These are phyloP conservation scores for Pungitius pungitius DNA, from an alignment of 2,113 vertebrate genomes.

Conservation along the genomic window DNA sequence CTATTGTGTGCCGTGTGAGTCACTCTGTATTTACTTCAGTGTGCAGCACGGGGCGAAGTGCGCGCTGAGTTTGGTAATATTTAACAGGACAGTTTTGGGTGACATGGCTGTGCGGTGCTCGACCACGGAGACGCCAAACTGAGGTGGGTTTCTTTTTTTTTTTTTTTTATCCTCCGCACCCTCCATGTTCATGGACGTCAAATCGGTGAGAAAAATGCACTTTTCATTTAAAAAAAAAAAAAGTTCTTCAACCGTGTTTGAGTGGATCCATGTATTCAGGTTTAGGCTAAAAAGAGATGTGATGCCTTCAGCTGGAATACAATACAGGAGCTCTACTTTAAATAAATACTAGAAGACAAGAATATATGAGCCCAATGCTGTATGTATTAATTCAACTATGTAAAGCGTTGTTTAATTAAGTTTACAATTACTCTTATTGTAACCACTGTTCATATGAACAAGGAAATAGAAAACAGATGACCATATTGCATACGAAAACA, in stretches of 20 bases:
- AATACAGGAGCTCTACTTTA: not conserved
- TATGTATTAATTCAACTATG: not conserved
- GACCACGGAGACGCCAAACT: conserved; percentile 31
- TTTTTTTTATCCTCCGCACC: not conserved
- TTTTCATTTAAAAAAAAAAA: not conserved
- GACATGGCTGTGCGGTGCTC: conserved; percentile 20
- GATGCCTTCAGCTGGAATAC: not conserved
- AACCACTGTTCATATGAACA: not conserved
- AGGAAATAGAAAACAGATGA: not conserved
- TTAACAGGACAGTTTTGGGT: conserved; percentile 70
- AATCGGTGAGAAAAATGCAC: not conserved
- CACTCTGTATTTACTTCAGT: conserved; percentile 47
- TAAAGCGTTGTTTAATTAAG: not conserved
- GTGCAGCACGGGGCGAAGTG: conserved; percentile 63
- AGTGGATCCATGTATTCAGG: not conserved
- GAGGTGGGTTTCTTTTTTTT: no score
- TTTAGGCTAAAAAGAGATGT: not conserved
- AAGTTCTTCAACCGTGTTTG: not conserved
- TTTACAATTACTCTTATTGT: not conserved
- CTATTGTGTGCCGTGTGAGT: conserved; percentile 60
- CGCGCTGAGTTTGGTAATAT: conserved; percentile 69
- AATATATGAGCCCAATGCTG: not conserved
- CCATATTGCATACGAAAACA: not conserved
- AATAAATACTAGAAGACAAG: not conserved
- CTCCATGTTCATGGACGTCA: not conserved